Conservation (phyloP, 37 sponge, comb jelly and placozoan species). For the Bolinopsis microptera region DNA sequence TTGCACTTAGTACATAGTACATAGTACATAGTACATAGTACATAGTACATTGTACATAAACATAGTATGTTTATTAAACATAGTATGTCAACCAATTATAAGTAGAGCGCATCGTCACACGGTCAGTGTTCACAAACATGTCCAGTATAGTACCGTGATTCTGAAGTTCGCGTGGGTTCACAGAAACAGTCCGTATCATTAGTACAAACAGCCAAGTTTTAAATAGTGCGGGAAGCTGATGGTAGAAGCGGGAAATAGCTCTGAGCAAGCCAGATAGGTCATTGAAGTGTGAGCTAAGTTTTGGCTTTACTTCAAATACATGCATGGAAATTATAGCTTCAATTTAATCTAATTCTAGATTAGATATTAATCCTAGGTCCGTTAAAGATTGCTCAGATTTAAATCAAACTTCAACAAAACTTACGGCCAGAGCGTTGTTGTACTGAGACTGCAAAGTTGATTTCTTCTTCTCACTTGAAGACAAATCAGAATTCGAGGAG, state of each 20-base stretch:
- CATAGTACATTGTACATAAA: too few relatives aligned
- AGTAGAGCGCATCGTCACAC: too few relatives aligned
- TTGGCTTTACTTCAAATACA: not conserved
- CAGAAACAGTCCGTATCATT: not conserved
- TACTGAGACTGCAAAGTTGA: not conserved
- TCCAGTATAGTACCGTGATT: too few relatives aligned
- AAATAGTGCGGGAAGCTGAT: not conserved
- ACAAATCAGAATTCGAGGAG: not conserved
- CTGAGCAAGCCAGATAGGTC: not conserved
- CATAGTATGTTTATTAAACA: too few relatives aligned
- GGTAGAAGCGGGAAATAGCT: not conserved
- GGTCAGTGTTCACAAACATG: too few relatives aligned
- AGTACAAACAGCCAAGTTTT: not conserved
- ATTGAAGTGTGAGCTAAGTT: not conserved
- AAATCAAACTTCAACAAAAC: not conserved
- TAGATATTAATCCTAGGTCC: too few relatives aligned
- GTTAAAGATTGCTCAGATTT: too few relatives aligned
- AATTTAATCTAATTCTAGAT: not conserved
- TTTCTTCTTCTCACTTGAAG: slow-evolving; percentile 24
- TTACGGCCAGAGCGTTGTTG: not conserved
- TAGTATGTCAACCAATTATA: too few relatives aligned
- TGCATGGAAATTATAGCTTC: too few relatives aligned
- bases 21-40: too few relatives aligned
- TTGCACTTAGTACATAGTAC: too few relatives aligned
- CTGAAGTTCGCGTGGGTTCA: not conserved